A percentile compares a stretch with the other conserved stretches of the same genome.
phyloP scores from a whole-genome alignment of 2,797 vertebrate genomes.

The Rhyacichthys aspro region DNA sequence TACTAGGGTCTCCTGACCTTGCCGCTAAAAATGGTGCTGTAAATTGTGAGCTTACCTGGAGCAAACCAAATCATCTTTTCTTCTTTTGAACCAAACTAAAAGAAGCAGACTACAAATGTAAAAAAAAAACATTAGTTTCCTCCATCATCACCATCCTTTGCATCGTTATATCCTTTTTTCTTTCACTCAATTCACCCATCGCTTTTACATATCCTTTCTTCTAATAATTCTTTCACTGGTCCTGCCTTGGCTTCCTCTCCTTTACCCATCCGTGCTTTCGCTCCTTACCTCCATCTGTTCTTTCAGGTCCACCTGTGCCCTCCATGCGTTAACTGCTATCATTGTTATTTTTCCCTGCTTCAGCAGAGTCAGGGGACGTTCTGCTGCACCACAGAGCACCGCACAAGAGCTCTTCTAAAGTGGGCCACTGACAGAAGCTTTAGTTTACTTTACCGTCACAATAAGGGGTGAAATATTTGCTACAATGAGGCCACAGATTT shows the following conservation, averaged over 20 bases:
- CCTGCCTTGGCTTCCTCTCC: neutral
- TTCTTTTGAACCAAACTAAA: no score
- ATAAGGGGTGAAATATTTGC: conserved; percentile 16
- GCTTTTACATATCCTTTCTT: conserved; percentile 4
- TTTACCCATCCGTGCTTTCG: neutral
- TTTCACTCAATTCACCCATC: neutral
- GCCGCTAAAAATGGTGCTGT: no score
- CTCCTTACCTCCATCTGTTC: conserved; percentile 11
- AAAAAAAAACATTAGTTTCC: no score
- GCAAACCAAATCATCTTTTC: no score
- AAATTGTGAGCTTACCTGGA: no score
- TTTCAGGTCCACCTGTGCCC: conserved; percentile 23
- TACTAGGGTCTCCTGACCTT: no score
- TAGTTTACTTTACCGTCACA: conserved; percentile 17
- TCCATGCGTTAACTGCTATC: conserved; percentile 27
- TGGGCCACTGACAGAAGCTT: conserved; percentile 24
- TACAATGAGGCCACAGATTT: neutral
- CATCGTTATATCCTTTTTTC: no score
- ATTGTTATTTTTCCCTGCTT: conserved; percentile 31
- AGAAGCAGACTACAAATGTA: no score
- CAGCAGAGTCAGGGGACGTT: conserved; percentile 29
- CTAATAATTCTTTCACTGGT: neutral
- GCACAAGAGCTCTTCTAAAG: conserved; percentile 38
- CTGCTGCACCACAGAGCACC: conserved; percentile 16
- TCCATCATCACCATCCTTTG: no score